phyloP scores from a whole-genome alignment of 2,797 vertebrate genomes.

The Poecilia gillii region DNA sequence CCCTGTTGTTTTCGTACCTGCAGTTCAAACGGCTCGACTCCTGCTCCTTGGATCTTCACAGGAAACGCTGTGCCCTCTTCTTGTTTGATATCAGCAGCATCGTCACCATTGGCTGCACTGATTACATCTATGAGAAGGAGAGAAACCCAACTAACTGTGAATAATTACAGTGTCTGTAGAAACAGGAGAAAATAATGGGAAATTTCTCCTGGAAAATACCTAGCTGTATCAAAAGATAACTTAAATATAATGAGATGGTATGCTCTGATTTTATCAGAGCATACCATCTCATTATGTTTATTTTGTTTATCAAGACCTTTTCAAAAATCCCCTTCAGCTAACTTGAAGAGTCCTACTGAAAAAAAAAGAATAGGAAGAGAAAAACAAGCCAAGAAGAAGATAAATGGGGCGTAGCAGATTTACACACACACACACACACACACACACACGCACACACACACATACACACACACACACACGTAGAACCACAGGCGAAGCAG shows the following conservation, averaged over 20 bases:
- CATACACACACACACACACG: not conserved
- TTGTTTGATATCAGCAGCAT: conserved; percentile 36
- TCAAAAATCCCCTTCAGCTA: conserved; percentile 3
- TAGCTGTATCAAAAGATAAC: not conserved
- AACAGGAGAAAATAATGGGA: not conserved
- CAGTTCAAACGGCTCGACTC: conserved; percentile 83
- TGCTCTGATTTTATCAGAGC: not conserved
- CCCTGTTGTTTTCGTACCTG: conserved; percentile 69
- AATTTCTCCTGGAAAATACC: not conserved
- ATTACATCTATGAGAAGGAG: conserved; percentile 55
- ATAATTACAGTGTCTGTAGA: conserved; percentile 18
- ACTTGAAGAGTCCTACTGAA: conserved; percentile 9
- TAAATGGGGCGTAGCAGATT: conserved; percentile 63
- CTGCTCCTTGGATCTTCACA: conserved; percentile 85
- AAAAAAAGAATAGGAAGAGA: not conserved
- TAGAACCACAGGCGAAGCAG: conserved; percentile 49
- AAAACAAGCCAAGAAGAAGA: conserved; percentile 28
- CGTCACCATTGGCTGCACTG: conserved; percentile 38
- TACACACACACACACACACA: conserved; percentile 18
- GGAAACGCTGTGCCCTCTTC: conserved; percentile 74
- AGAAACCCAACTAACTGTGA: conserved; percentile 21
- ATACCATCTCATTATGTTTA: not conserved
- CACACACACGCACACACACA: too few relatives aligned
- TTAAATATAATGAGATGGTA: not conserved
- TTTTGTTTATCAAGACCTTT: conserved; percentile 10